Conservation (phyloP, 2,797 vertebrate genomes). For the Tarsius wallacei region DNA sequence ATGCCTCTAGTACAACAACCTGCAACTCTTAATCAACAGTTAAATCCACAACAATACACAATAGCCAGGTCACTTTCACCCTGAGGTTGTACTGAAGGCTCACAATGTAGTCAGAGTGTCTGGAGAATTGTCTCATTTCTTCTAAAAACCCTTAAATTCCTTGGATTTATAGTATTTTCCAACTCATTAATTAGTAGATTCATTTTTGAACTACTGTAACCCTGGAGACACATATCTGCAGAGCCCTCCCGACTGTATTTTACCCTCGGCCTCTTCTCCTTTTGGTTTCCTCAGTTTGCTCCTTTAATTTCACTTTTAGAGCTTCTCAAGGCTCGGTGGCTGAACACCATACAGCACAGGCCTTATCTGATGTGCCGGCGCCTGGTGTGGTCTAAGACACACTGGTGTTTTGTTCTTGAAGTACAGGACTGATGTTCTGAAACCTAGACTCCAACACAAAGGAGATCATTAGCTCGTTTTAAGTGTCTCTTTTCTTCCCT, state of each 20-base stretch:
- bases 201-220: conserved; percentile 72
- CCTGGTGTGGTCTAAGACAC: conserved; percentile 79
- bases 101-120: neutral
- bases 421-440: conserved; percentile 80
- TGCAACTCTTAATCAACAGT: conserved; percentile 49
- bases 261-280: conserved; percentile 16
- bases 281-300: conserved; percentile 68
- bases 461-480: conserved; percentile 75
- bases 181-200: conserved; percentile 76
- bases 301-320: conserved; percentile 78
- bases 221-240: conserved; percentile 19
- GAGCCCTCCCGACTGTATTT: conserved; percentile 62
- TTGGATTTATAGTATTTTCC: conserved; percentile 63
- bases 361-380: conserved; percentile 84
- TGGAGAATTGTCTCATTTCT: conserved; percentile 54
- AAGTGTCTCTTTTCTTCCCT: conserved; percentile 80
- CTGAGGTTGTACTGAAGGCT: conserved; percentile 52
- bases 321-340: conserved; percentile 63
- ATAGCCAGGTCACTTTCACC: conserved; percentile 64
- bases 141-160: conserved; percentile 67
- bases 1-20: neutral
- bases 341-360: conserved; percentile 46
- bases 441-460: conserved; percentile 82
- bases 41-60: conserved; percentile 46
- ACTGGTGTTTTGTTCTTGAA: conserved; percentile 82